phyloP scores from a whole-genome alignment of 2,888 invertebrate genomes.

The Cosmorhoe ocellata region DNA sequence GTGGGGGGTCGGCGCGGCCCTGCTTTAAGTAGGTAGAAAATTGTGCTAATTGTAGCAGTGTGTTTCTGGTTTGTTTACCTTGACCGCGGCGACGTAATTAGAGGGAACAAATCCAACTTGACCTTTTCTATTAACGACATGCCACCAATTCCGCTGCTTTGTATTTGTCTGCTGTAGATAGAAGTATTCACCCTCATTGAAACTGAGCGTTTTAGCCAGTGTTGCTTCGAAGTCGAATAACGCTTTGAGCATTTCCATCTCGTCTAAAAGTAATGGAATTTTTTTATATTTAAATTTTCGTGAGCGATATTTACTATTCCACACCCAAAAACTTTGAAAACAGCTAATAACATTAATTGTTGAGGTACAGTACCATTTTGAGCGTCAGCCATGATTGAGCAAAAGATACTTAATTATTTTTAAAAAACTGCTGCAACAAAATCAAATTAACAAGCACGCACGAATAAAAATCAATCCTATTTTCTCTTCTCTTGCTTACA shows the following conservation, averaged over 20 bases:
- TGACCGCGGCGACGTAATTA: conserved; percentile 91
- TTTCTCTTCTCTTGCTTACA: no score
- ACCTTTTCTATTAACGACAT: conserved; percentile 91
- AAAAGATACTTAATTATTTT: no score
- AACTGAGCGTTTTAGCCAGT: conserved; percentile 91
- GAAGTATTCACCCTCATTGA: conserved; percentile 90
- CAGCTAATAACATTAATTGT: no score
- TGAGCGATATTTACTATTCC: conserved; percentile 4
- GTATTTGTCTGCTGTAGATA: conserved; percentile 89
- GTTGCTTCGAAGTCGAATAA: conserved; percentile 93
- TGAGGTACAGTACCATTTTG: conserved; percentile 39
- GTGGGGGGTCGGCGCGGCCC: no score
- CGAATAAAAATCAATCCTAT: no score
- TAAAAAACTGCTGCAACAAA: no score
- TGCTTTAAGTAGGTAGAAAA: neutral
- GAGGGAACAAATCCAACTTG: conserved; percentile 93
- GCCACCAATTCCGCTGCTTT: conserved; percentile 94
- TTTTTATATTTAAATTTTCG: conserved; percentile 3
- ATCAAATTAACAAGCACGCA: no score
- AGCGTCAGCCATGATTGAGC: conserved; percentile 53
- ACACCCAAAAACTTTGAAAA: conserved; percentile 22
- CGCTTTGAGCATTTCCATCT: conserved; percentile 91
- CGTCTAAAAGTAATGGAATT: conserved; percentile 74
- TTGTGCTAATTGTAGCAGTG: conserved; percentile 34
- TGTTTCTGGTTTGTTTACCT: conserved; percentile 76